Base-by-base conservation (phyloP, 2,797 vertebrate species). In the Syngnathus rostellatus region DNA sequence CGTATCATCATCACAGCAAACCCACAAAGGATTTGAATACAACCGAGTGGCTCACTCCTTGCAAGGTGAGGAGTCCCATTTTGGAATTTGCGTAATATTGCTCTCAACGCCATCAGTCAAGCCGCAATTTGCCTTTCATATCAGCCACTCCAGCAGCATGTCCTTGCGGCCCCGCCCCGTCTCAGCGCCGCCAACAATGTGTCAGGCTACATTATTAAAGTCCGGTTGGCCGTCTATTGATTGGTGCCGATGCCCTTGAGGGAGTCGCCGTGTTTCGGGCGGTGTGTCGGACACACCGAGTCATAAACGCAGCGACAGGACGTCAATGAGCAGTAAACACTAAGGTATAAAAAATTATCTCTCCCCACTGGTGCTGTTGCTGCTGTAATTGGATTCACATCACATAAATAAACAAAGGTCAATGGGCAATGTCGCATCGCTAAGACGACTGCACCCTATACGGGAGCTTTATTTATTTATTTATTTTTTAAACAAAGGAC, bases 311-410 rank as follows among this genome's bases (percentile, higher is more conserved):
- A 72, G 73, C 54, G 81, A 86, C 84, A 86, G 84, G 78, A 86
- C 70, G 83, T 88, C 86, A 86, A 87, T 89, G 86, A 85, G 81
- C 81, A 78, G 86, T 88, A 88, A 89, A 87, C 79, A 81, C 77
- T 75, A 57, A 57, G 82, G 74, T 68, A 83, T 89, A 83, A 87
- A 85, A 31, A 85, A 83, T 76, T 71, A 68, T 83, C 74, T 71
- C 60, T 62, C 60, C 60, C 69, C 40, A 48, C 50, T 41, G 19
- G 50, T 54, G 46, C 63, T 69, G 25, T 57, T 37, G 76, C 76
- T 63, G 72, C 71, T 54, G 68, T 77, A 83, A 86, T 84, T 76
- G 80, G 72, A 78, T 76, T 83, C 74, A 76, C 77, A 80, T 85
- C 74, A 72, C 77, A 80, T 86, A 81, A 83, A 86, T 66, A 76